These are phyloP conservation scores for Pachymerium ferrugineum DNA, from an alignment of 2,888 invertebrate genomes.

Conservation along the genomic window DNA sequence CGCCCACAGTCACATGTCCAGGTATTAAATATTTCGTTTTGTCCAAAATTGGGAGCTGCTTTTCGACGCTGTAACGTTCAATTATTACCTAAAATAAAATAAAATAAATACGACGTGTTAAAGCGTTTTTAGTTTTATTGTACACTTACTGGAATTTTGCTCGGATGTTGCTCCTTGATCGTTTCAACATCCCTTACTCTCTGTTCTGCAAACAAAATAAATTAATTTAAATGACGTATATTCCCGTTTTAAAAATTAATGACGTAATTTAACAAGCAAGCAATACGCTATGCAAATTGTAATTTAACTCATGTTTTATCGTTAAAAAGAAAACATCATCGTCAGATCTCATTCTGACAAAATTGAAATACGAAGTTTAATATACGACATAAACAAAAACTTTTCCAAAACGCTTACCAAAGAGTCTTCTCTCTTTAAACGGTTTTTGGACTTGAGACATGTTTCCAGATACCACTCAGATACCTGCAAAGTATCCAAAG, in stretches of 20 bases:
- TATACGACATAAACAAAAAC: neutral
- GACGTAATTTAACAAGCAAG: too few species aligned
- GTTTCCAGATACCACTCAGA: too few species aligned
- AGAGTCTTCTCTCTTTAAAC: conserved; percentile 45
- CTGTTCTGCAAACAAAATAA: conserved; percentile 46
- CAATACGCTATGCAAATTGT: too few species aligned
- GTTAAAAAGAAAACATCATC: too few species aligned
- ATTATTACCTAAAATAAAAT: conserved; percentile 56
- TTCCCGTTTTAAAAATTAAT: too few species aligned
- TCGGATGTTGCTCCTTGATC: conserved; percentile 52
- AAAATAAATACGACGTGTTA: too few species aligned
- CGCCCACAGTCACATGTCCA: conserved; percentile 55
- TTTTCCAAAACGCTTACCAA: conserved; percentile 42
- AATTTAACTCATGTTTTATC: too few species aligned
- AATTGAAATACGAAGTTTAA: neutral
- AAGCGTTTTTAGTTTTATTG: too few species aligned
- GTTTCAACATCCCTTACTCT: conserved; percentile 53
- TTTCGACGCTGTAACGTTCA: conserved; percentile 53
- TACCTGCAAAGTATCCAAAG: too few species aligned
- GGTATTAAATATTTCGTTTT: conserved; percentile 57
- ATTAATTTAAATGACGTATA: too few species aligned
- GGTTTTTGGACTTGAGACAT: conserved; percentile 36
- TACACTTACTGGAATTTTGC: conserved; percentile 51
- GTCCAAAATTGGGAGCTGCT: conserved; percentile 53
- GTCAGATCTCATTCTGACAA: too few species aligned